Conservation (phyloP, 1,140 invertebrate species). For the Solen grandis region DNA sequence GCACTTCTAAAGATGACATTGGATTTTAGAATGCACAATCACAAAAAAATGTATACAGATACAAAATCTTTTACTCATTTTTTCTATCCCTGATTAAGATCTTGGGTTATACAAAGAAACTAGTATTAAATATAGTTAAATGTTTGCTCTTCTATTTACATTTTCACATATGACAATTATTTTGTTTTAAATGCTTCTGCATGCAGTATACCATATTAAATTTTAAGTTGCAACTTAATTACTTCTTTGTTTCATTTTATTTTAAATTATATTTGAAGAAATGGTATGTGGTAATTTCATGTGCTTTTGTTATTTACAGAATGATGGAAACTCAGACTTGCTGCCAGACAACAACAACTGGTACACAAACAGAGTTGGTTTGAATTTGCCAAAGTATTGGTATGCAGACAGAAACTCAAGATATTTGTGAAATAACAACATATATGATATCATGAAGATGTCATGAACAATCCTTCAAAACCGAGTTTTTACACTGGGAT, state of each 20-base stretch:
- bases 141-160: too few species aligned
- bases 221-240: not conserved
- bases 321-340: slow-evolving; percentile 18
- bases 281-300: not conserved
- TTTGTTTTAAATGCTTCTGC: not conserved
- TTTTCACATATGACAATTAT: not conserved
- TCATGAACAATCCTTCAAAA: not conserved
- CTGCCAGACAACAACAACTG: not conserved
- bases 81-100: not conserved
- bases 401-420: not conserved
- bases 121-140: not conserved
- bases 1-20: too few species aligned
- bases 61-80: too few species aligned
- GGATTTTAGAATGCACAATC: too few species aligned
- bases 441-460: slow-evolving; percentile 43
- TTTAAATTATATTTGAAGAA: not conserved
- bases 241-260: not conserved
- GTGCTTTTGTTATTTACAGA: not conserved
- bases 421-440: too few species aligned
- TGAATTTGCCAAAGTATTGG: not conserved
- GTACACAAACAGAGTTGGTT: not conserved
- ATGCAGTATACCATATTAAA: not conserved
- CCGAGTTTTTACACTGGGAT: slow-evolving; percentile 23
- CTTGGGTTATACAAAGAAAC: not conserved
- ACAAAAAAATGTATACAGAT: too few species aligned